Percentiles rank a stretch among this genome's conserved stretches.
These are phyloP conservation scores for Teleogryllus occipitalis DNA, from an alignment of 1,140 invertebrate species.

Conservation along the genomic window DNA sequence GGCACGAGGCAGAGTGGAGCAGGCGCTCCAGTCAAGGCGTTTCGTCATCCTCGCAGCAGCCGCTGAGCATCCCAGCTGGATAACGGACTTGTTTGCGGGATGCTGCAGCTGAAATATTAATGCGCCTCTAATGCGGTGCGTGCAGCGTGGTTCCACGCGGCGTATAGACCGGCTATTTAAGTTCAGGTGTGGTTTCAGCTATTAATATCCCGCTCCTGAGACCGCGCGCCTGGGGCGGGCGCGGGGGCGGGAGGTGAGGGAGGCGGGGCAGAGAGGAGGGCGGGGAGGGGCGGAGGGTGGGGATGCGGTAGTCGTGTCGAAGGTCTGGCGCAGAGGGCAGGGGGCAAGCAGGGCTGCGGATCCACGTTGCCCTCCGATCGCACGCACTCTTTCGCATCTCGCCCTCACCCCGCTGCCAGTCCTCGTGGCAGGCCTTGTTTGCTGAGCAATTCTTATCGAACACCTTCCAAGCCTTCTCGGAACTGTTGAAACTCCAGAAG, in stretches of 20 bases:
- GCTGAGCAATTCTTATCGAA: too few relatives aligned
- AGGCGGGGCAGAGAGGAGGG: not conserved
- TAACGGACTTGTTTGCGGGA: not conserved
- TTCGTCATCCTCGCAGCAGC: not conserved
- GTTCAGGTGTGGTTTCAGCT: conserved; percentile 3
- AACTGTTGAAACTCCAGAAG: too few relatives aligned
- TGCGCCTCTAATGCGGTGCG: not conserved
- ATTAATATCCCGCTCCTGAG: not conserved
- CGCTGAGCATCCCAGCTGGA: not conserved
- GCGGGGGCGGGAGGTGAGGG: not conserved
- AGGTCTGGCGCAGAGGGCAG: too few relatives aligned
- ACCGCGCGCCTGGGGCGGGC: not conserved
- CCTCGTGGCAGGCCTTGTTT: too few relatives aligned
- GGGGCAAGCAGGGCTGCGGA: too few relatives aligned
- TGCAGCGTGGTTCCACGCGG: not conserved
- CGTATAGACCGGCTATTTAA: not conserved
- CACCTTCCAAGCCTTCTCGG: too few relatives aligned
- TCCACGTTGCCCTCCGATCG: too few relatives aligned
- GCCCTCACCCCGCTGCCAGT: too few relatives aligned
- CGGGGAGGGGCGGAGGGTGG: not conserved
- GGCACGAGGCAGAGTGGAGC: not conserved
- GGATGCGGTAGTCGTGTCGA: too few relatives aligned
- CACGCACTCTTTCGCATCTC: too few relatives aligned
- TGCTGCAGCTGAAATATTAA: conserved; percentile 4
- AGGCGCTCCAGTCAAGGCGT: not conserved